These are phyloP conservation scores for Silurus lanzhouensis DNA, from an alignment of 2,797 vertebrate species.

Conservation along the genomic window DNA sequence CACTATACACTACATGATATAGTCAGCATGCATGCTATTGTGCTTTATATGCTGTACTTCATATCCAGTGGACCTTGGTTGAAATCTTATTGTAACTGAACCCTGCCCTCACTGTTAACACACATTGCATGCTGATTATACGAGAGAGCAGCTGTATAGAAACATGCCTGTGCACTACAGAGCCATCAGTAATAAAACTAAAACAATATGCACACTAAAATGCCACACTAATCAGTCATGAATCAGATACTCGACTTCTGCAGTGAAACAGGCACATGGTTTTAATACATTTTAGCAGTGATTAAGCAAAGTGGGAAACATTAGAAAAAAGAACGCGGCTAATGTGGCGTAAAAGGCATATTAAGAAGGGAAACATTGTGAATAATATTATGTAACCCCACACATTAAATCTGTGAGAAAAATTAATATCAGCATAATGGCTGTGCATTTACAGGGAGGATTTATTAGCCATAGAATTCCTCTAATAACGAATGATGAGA, in stretches of 20 bases:
- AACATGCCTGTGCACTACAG: neutral
- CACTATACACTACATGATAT: neutral
- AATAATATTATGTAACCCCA: constrained; percentile 32
- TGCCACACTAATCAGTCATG: neutral
- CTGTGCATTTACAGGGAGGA: constrained; percentile 43
- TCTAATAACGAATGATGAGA: constrained; percentile 44
- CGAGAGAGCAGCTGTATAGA: neutral
- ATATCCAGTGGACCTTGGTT: neutral
- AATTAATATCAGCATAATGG: constrained; percentile 43
- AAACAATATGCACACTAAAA: neutral
- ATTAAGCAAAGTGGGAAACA: constrained; percentile 21
- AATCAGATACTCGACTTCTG: constrained; percentile 5
- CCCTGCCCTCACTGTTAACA: neutral
- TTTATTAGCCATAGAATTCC: constrained; percentile 30
- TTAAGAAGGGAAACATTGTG: constrained; percentile 35
- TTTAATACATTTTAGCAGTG: constrained; percentile 37
- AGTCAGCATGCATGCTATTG: neutral
- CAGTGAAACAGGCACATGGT: constrained; percentile 14
- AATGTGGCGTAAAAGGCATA: constrained; percentile 37
- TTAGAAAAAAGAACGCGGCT: constrained; percentile 33
- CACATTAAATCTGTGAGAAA: constrained; percentile 41
- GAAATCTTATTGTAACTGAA: neutral
- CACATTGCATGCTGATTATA: neutral
- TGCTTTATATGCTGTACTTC: neutral
- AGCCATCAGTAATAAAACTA: constrained; percentile 1